These are phyloP conservation scores for Diorhabda sublineata DNA, from an alignment of 1,140 invertebrate species.

Conservation along the genomic window DNA sequence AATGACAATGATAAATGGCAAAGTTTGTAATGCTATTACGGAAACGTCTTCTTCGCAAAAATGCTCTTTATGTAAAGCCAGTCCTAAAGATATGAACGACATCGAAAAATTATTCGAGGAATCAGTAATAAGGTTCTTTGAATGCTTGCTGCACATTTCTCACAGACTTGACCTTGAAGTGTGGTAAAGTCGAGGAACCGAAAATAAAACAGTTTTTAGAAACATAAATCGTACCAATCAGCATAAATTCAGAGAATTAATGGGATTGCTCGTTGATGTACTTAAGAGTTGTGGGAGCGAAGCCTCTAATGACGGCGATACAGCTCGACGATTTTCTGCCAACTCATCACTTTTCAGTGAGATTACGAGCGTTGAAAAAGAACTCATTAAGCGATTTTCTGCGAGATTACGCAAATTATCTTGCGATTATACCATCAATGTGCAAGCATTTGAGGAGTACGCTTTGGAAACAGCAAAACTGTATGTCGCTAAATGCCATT, in stretches of 20 bases:
- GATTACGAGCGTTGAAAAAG: slow-evolving; percentile 10
- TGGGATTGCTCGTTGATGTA: slow-evolving; percentile 38
- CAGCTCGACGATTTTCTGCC: slow-evolving; percentile 17
- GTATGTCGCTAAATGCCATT: no score
- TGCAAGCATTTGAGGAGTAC: background rate
- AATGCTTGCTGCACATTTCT: slow-evolving; percentile 16
- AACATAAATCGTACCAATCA: slow-evolving; percentile 10
- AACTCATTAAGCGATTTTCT: background rate
- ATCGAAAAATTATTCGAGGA: slow-evolving; percentile 12
- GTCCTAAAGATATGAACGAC: slow-evolving; percentile 33
- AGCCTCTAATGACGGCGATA: slow-evolving; percentile 43
- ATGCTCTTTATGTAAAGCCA: slow-evolving; percentile 34
- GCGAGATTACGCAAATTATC: background rate
- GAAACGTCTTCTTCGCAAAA: slow-evolving; percentile 29
- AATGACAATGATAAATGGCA: slow-evolving; percentile 48
- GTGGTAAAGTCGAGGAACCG: background rate
- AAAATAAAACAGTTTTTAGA: slow-evolving; percentile 15
- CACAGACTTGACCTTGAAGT: slow-evolving; percentile 9
- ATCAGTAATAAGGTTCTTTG: slow-evolving; percentile 15
- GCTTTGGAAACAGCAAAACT: background rate
- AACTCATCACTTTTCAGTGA: slow-evolving; percentile 2
- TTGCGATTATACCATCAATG: background rate
- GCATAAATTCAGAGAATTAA: slow-evolving; percentile 22
- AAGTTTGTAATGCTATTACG: slow-evolving; percentile 44
- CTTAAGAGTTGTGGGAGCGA: slow-evolving; percentile 41